Base-by-base conservation (phyloP, 2,888 invertebrate species). In the Cloeon dipterum region DNA sequence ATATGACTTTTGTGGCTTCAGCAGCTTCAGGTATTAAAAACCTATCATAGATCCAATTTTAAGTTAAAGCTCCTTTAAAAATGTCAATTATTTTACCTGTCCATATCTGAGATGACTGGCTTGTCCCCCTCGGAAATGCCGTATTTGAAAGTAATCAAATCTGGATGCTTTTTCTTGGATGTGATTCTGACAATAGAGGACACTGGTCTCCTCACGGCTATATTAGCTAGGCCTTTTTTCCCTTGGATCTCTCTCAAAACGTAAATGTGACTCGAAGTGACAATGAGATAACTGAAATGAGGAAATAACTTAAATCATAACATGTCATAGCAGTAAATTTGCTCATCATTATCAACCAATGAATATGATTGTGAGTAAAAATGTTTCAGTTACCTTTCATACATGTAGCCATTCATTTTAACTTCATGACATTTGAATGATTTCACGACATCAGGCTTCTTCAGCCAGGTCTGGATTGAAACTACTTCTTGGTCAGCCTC, bases 121-220 rank as follows among this genome's bases (percentile, higher is more conserved):
- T 71, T 70, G 48, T 81, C 78, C 34, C 78, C 82, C 52, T 82
- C 75, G 3, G 76, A 75, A 39, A 74, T 67, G 4, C 93, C 91
- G 54, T 94, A 94, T 55, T 91, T 89, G 56, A 98, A 94, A 1
- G 96, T 96, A 42, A 98, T 91, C 47, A 96, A 62, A 58, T 96
- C 89, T 0, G 94, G 93, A 54, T 86, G 81, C 39, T 79, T 72
- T 55, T 91, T 91, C 54, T 91, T 88, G 10, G 93, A 91, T 1
- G 96, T 96, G 42, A 98, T 98, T 62, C 88, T 91, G 7, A 94
- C 85, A 47, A 98, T 86, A 36, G 83, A 81, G 3, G 85, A 77
- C 37, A 98, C 62, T 0, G 86, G 82, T 38, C 93, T 68, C 42
- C 83, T 70, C 0, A 86, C 82, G 50, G 88, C 76, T 1, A 94